These are phyloP conservation scores for Rhineura floridana DNA, from an alignment of 2,113 vertebrate genomes.

Conservation along the genomic window DNA sequence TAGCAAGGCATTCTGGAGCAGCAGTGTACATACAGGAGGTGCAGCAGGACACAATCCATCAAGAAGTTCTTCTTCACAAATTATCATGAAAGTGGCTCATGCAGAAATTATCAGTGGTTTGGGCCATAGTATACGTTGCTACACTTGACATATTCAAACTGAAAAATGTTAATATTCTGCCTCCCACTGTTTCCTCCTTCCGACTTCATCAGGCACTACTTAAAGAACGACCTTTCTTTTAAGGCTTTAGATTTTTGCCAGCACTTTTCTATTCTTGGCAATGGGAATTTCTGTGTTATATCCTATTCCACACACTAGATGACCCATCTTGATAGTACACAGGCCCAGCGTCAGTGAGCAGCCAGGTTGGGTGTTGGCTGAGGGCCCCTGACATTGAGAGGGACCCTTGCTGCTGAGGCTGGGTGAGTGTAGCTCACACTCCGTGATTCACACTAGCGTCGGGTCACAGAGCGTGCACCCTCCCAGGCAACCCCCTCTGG, in stretches of 20 bases:
- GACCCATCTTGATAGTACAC: background rate
- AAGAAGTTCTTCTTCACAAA: background rate
- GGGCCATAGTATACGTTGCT: background rate
- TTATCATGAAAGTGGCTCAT: background rate
- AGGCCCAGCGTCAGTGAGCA: no score
- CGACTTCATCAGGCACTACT: background rate
- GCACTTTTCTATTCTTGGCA: constrained; percentile 1
- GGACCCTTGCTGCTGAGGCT: no score
- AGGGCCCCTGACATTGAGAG: no score
- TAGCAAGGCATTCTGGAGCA: constrained; percentile 28
- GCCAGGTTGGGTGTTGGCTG: no score
- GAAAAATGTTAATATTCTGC: background rate
- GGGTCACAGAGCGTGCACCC: no score
- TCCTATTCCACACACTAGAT: background rate
- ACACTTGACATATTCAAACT: background rate
- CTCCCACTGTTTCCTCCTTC: background rate
- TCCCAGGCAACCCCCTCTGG: no score
- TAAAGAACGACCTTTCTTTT: constrained; percentile 6
- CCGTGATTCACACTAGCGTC: no score
- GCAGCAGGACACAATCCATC: background rate
- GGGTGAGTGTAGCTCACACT: no score
- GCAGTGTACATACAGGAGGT: constrained; percentile 32
- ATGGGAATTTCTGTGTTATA: background rate
- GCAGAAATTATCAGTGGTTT: background rate
- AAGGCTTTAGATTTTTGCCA: constrained; percentile 24